These are phyloP conservation scores for Naja naja DNA, from an alignment of 2,113 vertebrate species.

Conservation along the genomic window DNA sequence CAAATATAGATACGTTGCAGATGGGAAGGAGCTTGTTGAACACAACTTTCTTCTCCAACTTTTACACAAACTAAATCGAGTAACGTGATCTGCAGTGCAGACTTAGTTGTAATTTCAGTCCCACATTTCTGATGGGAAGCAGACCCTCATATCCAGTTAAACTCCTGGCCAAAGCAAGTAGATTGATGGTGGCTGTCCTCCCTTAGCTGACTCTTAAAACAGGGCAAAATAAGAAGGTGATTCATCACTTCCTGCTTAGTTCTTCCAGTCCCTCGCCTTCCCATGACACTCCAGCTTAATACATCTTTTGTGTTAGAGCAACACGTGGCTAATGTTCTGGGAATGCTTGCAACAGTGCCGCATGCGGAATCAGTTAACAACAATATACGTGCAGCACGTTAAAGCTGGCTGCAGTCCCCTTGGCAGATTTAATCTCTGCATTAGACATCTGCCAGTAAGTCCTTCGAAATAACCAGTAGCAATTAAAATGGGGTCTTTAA, in stretches of 20 bases:
- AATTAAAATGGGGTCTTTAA: background rate
- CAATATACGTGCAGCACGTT: background rate
- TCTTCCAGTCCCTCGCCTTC: accelerated
- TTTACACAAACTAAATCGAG: background rate
- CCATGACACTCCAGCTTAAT: background rate
- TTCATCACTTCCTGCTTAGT: background rate
- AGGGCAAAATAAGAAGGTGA: background rate
- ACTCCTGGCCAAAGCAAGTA: background rate
- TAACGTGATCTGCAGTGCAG: background rate
- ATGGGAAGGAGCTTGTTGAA: background rate
- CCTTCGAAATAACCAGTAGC: accelerated
- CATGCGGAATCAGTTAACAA: accelerated
- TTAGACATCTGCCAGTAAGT: background rate
- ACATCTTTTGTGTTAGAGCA: constrained; percentile 20
- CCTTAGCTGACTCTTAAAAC: background rate
- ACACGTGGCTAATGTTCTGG: constrained; percentile 36
- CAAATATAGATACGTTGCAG: background rate
- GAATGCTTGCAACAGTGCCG: background rate
- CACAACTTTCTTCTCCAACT: background rate
- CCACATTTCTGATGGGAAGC: background rate
- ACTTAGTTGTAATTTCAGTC: background rate
- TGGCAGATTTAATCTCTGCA: background rate
- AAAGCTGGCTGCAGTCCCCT: constrained; percentile 24
- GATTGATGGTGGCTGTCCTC: background rate
- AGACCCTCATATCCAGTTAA: background rate